Base-by-base conservation (phyloP, 1,140 invertebrate genomes). In the Drosophila fuyamai region DNA sequence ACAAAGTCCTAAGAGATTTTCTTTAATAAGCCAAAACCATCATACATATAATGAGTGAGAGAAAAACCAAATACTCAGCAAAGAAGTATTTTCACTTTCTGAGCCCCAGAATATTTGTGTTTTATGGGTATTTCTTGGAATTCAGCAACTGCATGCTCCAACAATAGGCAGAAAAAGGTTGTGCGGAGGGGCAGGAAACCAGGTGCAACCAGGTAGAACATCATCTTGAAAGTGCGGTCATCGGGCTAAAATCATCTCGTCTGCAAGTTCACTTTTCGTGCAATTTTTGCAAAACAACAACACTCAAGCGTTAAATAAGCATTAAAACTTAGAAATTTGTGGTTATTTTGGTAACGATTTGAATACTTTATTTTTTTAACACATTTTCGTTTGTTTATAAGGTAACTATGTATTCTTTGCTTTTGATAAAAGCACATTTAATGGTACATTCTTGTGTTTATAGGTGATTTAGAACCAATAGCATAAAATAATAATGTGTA, bases 41-140 rank as follows among this genome's bases (percentile, higher is more conserved):
- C 23, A 23, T n/a, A n/a, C n/a, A 18, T 23, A 4, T 23, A 23
- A 23, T 23, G 4, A 23, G 23, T 23, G 23, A 23, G 23, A 23
- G 4, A 23, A 23, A 2, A 23, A 23, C 3, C 23, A 23, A 23
- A 23, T 23, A 23, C 23, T 23, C 23, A 4, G 23, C 23, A 23
- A 23, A 23, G 23, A 23, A 23, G 23, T 23, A 23, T 23, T 23
- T 32, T 51, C 32, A 44, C 32, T 35, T 46, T 70, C 14, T 32
- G 27, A 4, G 9, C 8, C 8, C n/a, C 27, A 46, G 35, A 56
- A 55, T 47, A 13, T 32, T 68, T 55, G 66, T 67, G 18, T 29
- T 58, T 47, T 38, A 46, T 32, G 12, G n/a, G 16, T 10, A 40
- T 38, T 65, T 40, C 29, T 36, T 32, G 41, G 51, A 44, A 56